A percentile compares a stretch with the other conserved stretches of the same genome.
Evolutionary conservation across 2,888 invertebrate species (phyloP).

Genomic region (Acleris emargana): DNA sequence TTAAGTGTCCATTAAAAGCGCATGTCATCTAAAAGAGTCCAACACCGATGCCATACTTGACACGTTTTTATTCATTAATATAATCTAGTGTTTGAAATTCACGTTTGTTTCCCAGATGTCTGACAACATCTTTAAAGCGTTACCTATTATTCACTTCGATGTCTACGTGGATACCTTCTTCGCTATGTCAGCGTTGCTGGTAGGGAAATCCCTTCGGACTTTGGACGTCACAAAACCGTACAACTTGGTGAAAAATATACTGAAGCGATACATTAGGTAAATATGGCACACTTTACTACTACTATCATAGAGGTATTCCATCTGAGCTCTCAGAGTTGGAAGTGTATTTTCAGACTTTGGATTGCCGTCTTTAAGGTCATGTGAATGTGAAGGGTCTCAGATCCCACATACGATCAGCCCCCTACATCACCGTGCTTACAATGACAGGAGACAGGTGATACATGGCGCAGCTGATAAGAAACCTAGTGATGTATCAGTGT

Average conservation of each 20-base stretch:
- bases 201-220: slow-evolving; percentile 13
- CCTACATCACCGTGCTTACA: too few relatives aligned
- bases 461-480: too few relatives aligned
- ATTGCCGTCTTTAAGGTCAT: too few relatives aligned
- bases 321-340: not conserved
- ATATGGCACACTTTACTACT: not conserved
- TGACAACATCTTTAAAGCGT: not conserved
- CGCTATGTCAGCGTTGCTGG: slow-evolving; percentile 16
- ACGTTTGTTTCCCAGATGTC: not conserved
- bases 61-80: not conserved
- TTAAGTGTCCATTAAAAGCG: too few relatives aligned
- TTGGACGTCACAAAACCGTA: slow-evolving; percentile 23
- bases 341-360: too few relatives aligned
- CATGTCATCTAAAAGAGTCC: too few relatives aligned
- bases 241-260: slow-evolving; percentile 20
- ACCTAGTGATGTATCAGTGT: too few relatives aligned
- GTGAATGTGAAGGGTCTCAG: too few relatives aligned
- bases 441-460: too few relatives aligned
- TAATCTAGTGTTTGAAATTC: not conserved
- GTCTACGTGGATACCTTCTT: slow-evolving; percentile 25
- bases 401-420: too few relatives aligned
- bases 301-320: not conserved
- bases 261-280: slow-evolving; percentile 29
- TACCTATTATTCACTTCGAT: slow-evolving; percentile 3
- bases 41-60: not conserved